phyloP scores from a whole-genome alignment of 1,140 invertebrate species.

The Halotydeus destructor region DNA sequence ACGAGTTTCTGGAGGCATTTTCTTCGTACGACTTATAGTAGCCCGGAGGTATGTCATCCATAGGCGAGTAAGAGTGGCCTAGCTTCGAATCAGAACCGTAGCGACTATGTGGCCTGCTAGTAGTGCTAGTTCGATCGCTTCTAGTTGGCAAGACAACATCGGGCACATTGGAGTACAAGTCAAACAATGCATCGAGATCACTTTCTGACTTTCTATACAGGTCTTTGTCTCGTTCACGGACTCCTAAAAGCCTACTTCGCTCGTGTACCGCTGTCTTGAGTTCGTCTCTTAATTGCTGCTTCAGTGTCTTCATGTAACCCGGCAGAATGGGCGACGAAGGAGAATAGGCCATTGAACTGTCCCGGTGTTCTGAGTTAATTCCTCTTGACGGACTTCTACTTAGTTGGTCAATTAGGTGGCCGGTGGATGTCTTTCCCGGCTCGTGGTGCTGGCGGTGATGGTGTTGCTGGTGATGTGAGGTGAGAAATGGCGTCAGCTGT shows the following conservation, averaged over 20 bases:
- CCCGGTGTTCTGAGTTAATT: too few relatives aligned
- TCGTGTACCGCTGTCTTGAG: conserved; percentile 28
- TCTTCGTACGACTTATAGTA: too few relatives aligned
- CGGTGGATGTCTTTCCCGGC: conserved; percentile 1
- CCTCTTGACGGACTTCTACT: too few relatives aligned
- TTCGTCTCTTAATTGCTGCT: conserved; percentile 34
- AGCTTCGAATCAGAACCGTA: too few relatives aligned
- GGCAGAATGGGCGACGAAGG: too few relatives aligned
- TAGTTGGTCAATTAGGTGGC: conserved; percentile 6
- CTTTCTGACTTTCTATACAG: conserved; percentile 17
- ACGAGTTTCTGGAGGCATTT: too few relatives aligned
- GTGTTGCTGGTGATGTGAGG: too few relatives aligned
- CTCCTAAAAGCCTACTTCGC: conserved; percentile 24
- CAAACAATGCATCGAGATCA: conserved; percentile 13
- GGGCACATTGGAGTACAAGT: not conserved
- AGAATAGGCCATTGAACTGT: too few relatives aligned
- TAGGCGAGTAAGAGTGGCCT: too few relatives aligned
- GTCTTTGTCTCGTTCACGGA: conserved; percentile 21
- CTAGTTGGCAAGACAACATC: not conserved
- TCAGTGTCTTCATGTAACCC: conserved; percentile 28
- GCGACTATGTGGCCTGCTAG: too few relatives aligned
- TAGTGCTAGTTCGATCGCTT: too few relatives aligned
- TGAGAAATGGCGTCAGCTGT: conserved; percentile 5
- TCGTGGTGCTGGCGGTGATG: not conserved
- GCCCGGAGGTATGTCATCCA: too few relatives aligned